Conservation (phyloP, 2,888 invertebrate genomes). For the Lordiphosa fenestrarum region DNA sequence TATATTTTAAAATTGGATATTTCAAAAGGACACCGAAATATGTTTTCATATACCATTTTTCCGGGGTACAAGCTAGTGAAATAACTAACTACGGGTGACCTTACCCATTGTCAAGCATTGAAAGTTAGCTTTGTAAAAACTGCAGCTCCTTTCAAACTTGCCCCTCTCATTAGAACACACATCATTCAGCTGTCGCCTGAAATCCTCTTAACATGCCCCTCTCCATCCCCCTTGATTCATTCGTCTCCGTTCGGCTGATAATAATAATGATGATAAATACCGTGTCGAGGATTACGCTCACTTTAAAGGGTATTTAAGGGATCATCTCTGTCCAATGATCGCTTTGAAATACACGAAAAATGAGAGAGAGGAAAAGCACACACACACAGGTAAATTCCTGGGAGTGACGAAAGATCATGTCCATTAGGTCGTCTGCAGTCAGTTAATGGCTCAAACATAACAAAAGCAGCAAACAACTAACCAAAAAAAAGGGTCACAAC, state of each 20-base stretch:
- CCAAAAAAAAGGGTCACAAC: conserved; percentile 33
- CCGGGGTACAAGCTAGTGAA: no score
- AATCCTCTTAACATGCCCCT: neutral
- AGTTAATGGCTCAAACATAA: conserved; percentile 59
- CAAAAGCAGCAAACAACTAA: conserved; percentile 6
- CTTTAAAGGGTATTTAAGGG: conserved; percentile 72
- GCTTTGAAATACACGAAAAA: conserved; percentile 8
- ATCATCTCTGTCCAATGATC: conserved; percentile 35
- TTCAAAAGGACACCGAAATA: no score
- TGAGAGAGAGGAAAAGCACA: conserved; percentile 4
- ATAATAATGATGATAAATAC: conserved; percentile 58
- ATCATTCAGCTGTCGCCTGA: conserved; percentile 36
- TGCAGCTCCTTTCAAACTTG: no score
- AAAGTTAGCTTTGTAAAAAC: neutral
- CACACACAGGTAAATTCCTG: conserved; percentile 49
- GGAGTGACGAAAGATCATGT: conserved; percentile 75
- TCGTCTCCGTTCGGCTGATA: conserved; percentile 29
- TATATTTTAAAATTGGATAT: no score
- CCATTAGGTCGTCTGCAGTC: conserved; percentile 70
- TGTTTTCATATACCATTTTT: no score
- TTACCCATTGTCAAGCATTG: neutral
- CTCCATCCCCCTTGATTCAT: conserved; percentile 5
- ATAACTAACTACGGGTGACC: no score
- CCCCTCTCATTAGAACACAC: conserved; percentile 34
- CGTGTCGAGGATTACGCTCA: conserved; percentile 58